Conservation (phyloP, 2,113 vertebrate species). For the Shinisaurus crocodilurus region DNA sequence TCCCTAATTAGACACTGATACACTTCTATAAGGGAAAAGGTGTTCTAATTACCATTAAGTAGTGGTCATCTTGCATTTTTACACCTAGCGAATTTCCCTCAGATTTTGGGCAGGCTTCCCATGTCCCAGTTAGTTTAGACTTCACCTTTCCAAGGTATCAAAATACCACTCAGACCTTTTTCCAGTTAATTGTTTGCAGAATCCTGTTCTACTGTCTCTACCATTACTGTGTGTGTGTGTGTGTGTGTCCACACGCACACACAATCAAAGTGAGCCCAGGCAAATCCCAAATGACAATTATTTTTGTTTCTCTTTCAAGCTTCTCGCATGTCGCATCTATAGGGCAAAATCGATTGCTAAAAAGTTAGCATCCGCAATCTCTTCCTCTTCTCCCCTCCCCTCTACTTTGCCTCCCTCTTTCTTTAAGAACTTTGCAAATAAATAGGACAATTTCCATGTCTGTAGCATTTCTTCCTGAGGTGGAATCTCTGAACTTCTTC, state of each 20-base stretch:
- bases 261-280: not conserved
- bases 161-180: not conserved
- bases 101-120: not conserved
- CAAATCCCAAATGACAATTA: too few species aligned
- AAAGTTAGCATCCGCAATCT: not conserved
- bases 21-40: not conserved
- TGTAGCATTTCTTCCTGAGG: constrained; percentile 20
- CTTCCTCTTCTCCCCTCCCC: too few species aligned
- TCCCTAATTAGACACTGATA: not conserved
- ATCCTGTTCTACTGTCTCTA: too few species aligned
- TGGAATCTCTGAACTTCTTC: constrained; percentile 40
- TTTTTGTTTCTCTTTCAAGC: not conserved
- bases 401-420: not conserved
- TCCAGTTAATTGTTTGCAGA: not conserved
- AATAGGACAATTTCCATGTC: constrained; percentile 48
- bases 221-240: too few species aligned
- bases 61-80: not conserved
- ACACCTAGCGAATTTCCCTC: not conserved
- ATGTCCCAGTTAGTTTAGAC: not conserved
- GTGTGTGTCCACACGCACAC: not conserved
- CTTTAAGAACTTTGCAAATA: constrained; percentile 49
- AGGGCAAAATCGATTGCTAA: not conserved
- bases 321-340: not conserved
- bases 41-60: not conserved
- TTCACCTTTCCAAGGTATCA: not conserved